Evolutionary conservation across 1,140 invertebrate species (phyloP).

Genomic region (Drosophila azteca): DNA sequence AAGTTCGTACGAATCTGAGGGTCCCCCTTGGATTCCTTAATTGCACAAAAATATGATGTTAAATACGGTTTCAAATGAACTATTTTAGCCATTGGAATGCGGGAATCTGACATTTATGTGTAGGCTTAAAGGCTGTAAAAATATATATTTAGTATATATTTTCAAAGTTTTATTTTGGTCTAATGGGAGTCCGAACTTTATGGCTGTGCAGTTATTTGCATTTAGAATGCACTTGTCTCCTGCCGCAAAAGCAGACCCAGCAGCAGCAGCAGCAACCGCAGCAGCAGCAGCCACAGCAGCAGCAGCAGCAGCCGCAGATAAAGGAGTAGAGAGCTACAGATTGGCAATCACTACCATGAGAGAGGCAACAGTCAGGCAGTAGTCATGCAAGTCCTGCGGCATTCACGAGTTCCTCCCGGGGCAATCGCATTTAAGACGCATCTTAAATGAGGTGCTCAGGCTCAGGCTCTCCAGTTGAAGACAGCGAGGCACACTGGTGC

Average conservation of each 20-base stretch:
- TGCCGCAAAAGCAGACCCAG: constrained; percentile 19
- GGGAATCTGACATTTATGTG: too few relatives aligned
- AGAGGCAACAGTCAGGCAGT: constrained; percentile 50
- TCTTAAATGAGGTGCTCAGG: constrained; percentile 80
- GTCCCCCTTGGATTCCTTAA: too few relatives aligned
- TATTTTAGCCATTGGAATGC: too few relatives aligned
- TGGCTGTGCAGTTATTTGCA: constrained; percentile 39
- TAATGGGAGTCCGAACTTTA: constrained; percentile 7
- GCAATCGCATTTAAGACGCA: constrained; percentile 74
- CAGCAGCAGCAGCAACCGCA: background rate
- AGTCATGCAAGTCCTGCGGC: constrained; percentile 79
- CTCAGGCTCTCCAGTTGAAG: constrained; percentile 16
- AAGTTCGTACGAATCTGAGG: background rate
- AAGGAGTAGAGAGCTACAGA: constrained; percentile 38
- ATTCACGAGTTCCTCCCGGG: constrained; percentile 76
- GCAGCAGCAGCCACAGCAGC: constrained; percentile 7
- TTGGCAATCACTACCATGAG: constrained; percentile 30
- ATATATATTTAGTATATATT: background rate
- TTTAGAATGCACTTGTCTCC: constrained; percentile 51
- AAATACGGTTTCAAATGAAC: too few relatives aligned
- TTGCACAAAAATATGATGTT: too few relatives aligned
- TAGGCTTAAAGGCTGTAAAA: too few relatives aligned
- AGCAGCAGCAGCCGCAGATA: constrained; percentile 16
- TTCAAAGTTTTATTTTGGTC: constrained; percentile 6
- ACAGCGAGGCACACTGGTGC: constrained; percentile 26